These are phyloP conservation scores for Chydorus sphaericus DNA, from an alignment of 2,888 invertebrate species.

Conservation along the genomic window DNA sequence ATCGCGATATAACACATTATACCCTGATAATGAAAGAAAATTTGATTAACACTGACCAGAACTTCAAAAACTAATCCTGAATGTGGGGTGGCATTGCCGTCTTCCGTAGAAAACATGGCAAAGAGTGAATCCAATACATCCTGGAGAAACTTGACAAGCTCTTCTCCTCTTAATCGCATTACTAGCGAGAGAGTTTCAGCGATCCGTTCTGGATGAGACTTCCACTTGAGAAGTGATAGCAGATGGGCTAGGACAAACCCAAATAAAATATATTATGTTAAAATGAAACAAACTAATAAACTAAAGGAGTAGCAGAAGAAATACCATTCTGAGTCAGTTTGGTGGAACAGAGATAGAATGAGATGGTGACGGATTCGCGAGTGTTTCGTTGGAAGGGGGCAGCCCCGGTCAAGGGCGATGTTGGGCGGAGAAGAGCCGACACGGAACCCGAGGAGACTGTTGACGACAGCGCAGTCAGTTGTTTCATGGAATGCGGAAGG, in stretches of 20 bases:
- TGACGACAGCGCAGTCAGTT: constrained; percentile 42
- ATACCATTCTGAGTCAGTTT: constrained; percentile 87
- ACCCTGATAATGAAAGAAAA: constrained; percentile 7
- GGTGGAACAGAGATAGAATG: constrained; percentile 81
- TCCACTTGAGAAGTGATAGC: constrained; percentile 78
- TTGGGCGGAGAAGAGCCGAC: constrained; percentile 32
- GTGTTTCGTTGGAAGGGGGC: constrained; percentile 53
- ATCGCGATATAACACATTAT: neutral
- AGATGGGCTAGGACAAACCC: constrained; percentile 51
- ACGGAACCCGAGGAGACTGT: neutral
- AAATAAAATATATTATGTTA: neutral
- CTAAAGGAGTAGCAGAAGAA: constrained; percentile 15
- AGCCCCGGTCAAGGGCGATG: constrained; percentile 30
- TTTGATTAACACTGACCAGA: too few species aligned
- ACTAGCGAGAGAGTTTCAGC: constrained; percentile 71
- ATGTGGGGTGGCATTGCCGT: constrained; percentile 74
- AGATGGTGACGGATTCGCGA: constrained; percentile 67
- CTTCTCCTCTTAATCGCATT: constrained; percentile 65
- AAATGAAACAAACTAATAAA: neutral
- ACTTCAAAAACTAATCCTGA: constrained; percentile 86
- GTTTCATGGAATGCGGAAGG: constrained; percentile 35
- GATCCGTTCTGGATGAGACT: constrained; percentile 70
- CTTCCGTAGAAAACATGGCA: constrained; percentile 82
- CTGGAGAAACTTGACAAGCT: constrained; percentile 84
- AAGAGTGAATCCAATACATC: constrained; percentile 88